Conservation (phyloP, 2,113 vertebrate genomes). For the Oxyruncus cristatus region DNA sequence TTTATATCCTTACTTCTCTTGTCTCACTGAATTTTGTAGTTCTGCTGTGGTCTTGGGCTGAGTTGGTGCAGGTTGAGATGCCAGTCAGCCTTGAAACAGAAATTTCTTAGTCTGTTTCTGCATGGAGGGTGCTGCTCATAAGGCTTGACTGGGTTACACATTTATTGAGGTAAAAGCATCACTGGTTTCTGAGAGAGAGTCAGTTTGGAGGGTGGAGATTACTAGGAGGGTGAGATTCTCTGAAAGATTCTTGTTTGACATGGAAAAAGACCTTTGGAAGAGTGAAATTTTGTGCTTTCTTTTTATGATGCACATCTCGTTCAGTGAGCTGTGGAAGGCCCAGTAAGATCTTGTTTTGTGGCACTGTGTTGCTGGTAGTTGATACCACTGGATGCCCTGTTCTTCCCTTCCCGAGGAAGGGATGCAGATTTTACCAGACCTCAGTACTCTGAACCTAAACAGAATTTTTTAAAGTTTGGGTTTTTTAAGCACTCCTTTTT, state of each 20-base stretch:
- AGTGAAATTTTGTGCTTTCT: not conserved
- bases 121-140: rapidly evolving
- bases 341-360: not conserved
- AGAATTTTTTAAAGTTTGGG: not conserved
- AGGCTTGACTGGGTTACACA: not conserved
- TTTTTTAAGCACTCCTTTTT: not conserved
- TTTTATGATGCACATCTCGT: not conserved
- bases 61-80: not conserved
- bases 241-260: not conserved
- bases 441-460: not conserved
- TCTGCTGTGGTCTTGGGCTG: not conserved
- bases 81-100: not conserved
- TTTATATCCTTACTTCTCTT: not conserved
- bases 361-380: rapidly evolving
- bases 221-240: not conserved
- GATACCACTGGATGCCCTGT: not conserved
- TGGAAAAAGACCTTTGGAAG: not conserved
- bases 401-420: not conserved
- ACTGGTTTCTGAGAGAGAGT: not conserved
- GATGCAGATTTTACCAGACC: not conserved
- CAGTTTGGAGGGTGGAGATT: not conserved
- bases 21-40: not conserved
- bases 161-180: not conserved
- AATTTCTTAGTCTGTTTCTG: not conserved
- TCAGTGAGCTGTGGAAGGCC: not conserved